phyloP scores from a whole-genome alignment of 2,113 vertebrate species.

The Arothron firmamentum region DNA sequence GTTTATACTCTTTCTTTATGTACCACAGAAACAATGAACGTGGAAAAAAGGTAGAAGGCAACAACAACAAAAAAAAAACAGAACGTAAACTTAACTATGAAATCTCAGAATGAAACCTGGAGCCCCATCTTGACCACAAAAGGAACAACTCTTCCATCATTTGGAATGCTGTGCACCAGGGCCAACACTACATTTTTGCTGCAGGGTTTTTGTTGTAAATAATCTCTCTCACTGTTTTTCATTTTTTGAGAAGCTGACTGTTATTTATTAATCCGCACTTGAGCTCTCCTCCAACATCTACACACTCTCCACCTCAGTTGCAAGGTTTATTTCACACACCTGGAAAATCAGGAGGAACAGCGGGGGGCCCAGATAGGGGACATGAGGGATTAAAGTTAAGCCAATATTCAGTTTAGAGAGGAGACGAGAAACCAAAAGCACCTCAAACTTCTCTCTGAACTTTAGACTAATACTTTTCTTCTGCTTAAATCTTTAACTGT shows the following conservation, averaged over 20 bases:
- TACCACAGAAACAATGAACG: not conserved
- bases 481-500: not conserved
- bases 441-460: constrained; percentile 1
- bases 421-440: not conserved
- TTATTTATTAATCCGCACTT: constrained; percentile 50
- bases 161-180: constrained; percentile 38
- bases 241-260: constrained; percentile 34
- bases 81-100: constrained; percentile 8
- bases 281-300: constrained; percentile 7
- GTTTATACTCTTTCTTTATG: too few relatives aligned
- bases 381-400: not conserved
- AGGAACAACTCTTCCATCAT: constrained; percentile 31
- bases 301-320: constrained; percentile 8
- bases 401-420: constrained; percentile 13
- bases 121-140: constrained; percentile 23
- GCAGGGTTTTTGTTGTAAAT: constrained; percentile 30
- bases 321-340: constrained; percentile 36
- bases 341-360: constrained; percentile 12
- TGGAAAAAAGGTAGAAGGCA: too few relatives aligned
- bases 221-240: constrained; percentile 13
- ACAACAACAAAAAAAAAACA: not conserved
- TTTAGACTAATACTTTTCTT: not conserved
- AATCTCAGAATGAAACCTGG: constrained; percentile 23
- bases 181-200: constrained; percentile 26
- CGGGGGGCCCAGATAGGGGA: constrained; percentile 8